A percentile compares a stretch with the other conserved stretches of the same genome.
phyloP scores from a whole-genome alignment of 2,888 invertebrate species.

The Zaprionus lineosus region DNA sequence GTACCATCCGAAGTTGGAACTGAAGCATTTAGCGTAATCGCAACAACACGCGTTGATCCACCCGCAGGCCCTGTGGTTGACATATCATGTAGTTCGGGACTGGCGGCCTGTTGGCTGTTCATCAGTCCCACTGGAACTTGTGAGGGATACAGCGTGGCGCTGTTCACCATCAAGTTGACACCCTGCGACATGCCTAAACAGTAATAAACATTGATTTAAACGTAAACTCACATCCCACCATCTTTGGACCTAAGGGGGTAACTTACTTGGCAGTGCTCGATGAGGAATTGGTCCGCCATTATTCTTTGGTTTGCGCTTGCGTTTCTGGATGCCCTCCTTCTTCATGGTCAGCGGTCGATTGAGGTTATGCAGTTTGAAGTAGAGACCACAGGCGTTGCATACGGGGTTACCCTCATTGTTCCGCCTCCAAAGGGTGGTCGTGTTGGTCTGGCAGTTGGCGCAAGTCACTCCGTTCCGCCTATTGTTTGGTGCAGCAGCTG shows the following conservation, averaged over 20 bases:
- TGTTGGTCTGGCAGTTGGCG: constrained; percentile 86
- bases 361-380: constrained; percentile 83
- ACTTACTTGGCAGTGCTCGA: constrained; percentile 79
- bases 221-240: no score
- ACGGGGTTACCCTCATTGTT: constrained; percentile 93
- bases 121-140: constrained; percentile 71
- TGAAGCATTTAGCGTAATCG: constrained; percentile 51
- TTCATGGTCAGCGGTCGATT: constrained; percentile 98
- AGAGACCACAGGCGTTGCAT: constrained; percentile 90
- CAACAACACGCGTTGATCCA: constrained; percentile 48
- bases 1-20: constrained; percentile 58
- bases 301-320: constrained; percentile 94
- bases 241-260: no score
- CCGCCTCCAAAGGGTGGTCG: constrained; percentile 92
- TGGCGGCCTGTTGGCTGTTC: constrained; percentile 54
- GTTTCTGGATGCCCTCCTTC: constrained; percentile 98
- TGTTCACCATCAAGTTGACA: constrained; percentile 66
- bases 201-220: neutral
- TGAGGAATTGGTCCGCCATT: constrained; percentile 74
- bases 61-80: constrained; percentile 62
- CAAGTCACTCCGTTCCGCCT: constrained; percentile 83
- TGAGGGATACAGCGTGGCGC: constrained; percentile 79
- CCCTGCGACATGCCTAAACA: constrained; percentile 71
- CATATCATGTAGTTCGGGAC: constrained; percentile 80
- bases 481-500: constrained; percentile 76